Evolutionary conservation across 2,888 invertebrate species (phyloP).

Genomic region (Trichopoda pennipes): DNA sequence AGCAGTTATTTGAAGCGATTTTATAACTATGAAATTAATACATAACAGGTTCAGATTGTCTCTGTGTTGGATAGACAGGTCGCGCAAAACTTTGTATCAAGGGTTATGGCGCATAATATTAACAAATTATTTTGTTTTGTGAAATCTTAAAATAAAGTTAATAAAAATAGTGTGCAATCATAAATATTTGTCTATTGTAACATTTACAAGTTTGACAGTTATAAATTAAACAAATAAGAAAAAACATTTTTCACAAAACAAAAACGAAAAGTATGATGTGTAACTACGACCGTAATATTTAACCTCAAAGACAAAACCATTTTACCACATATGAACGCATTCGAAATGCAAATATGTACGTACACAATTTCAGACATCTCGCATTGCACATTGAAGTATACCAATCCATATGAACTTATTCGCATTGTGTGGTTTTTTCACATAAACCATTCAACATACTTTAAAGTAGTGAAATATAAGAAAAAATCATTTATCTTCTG

Average conservation of each 20-base stretch:
- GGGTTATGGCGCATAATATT: too few species aligned
- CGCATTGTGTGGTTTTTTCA: constrained; percentile 1
- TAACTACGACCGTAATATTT: constrained; percentile 39
- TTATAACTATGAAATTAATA: too few species aligned
- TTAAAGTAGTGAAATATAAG: not conserved
- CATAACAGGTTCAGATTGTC: too few species aligned
- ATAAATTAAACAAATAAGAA: constrained; percentile 34
- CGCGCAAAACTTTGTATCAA: too few species aligned
- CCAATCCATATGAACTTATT: not conserved
- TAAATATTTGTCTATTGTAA: constrained; percentile 19
- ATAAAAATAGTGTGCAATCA: not conserved
- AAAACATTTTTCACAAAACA: not conserved
- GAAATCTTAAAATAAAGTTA: not conserved
- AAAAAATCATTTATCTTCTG: constrained; percentile 34
- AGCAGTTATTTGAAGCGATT: too few species aligned
- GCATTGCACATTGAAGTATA: not conserved
- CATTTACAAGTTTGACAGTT: constrained; percentile 48
- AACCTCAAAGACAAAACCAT: constrained; percentile 56
- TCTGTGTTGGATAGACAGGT: too few species aligned
- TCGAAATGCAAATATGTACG: not conserved
- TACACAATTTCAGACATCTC: not conserved
- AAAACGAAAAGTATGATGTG: not conserved
- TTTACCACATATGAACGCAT: constrained; percentile 41
- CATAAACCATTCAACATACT: not conserved
- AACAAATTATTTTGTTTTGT: too few species aligned